These are phyloP conservation scores for Hippocampus zosterae DNA, from an alignment of 2,113 vertebrate genomes.

Conservation along the genomic window DNA sequence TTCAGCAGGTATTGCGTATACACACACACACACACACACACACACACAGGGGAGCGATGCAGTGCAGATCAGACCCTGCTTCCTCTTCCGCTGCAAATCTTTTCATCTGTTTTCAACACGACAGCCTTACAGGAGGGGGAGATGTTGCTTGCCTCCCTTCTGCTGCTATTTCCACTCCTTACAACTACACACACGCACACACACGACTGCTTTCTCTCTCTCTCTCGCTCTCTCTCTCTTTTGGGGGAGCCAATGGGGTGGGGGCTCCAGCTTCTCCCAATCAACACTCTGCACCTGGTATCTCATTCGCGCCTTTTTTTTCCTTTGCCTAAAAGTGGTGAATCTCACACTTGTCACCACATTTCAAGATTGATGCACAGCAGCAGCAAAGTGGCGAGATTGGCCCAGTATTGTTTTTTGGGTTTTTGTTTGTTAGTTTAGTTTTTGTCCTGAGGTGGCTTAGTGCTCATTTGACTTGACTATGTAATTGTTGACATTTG, in stretches of 20 bases:
- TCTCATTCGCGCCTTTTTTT: conserved; percentile 10
- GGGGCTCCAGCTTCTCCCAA: conserved; percentile 1
- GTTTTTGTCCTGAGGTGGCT: neutral
- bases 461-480: neutral
- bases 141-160: conserved; percentile 5
- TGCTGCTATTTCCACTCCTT: conserved; percentile 14
- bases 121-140: conserved; percentile 16
- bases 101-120: conserved; percentile 35
- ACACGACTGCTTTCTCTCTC: neutral
- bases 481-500: neutral
- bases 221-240: neutral
- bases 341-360: neutral
- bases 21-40: conserved; percentile 5
- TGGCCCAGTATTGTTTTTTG: neutral
- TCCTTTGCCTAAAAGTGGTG: conserved; percentile 34
- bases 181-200: neutral
- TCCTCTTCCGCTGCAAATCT: conserved; percentile 37
- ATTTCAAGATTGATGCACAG: neutral
- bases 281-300: conserved; percentile 8
- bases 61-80: conserved; percentile 57
- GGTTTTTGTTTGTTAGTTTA: neutral
- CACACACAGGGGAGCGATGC: conserved; percentile 46
- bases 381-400: neutral
- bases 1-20: neutral
- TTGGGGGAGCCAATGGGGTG: neutral